Evolutionary conservation across 2,113 vertebrate species (phyloP).

Genomic region (Gnathochromis pfefferi): DNA sequence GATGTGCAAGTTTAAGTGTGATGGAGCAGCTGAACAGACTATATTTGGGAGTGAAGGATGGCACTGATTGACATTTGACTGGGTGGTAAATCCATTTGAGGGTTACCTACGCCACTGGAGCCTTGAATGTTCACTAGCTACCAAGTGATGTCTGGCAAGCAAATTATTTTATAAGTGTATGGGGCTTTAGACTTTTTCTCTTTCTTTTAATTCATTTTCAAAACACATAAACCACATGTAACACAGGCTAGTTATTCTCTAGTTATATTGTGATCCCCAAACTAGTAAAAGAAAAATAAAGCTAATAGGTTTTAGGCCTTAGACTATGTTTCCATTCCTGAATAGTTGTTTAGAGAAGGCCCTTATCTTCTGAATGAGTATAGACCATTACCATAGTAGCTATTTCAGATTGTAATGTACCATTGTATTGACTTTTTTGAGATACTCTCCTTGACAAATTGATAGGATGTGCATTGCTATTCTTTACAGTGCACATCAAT

Average conservation of each 20-base stretch:
- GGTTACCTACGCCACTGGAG: not conserved
- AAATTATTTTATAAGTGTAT: not conserved
- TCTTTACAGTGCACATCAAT: not conserved
- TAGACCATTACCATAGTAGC: not conserved
- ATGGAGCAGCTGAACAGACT: not conserved
- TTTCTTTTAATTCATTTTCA: not conserved
- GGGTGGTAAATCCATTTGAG: not conserved
- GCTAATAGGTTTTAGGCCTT: not conserved
- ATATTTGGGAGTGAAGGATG: not conserved
- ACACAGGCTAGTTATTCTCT: not conserved
- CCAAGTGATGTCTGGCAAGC: not conserved
- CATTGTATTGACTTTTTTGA: not conserved
- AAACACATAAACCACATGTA: not conserved
- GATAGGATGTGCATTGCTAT: not conserved
- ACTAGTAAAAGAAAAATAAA: not conserved
- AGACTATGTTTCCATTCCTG: not conserved
- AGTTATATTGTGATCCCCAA: not conserved
- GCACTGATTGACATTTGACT: not conserved
- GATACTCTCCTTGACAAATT: not conserved
- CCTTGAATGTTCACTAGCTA: not conserved
- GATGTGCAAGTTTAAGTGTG: not conserved
- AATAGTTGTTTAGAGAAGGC: not conserved
- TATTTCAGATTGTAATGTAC: not conserved
- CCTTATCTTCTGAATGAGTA: not conserved
- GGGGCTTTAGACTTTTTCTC: not conserved